Conservation (phyloP, 2,888 invertebrate species). For the Lasioglossum vierecki region DNA sequence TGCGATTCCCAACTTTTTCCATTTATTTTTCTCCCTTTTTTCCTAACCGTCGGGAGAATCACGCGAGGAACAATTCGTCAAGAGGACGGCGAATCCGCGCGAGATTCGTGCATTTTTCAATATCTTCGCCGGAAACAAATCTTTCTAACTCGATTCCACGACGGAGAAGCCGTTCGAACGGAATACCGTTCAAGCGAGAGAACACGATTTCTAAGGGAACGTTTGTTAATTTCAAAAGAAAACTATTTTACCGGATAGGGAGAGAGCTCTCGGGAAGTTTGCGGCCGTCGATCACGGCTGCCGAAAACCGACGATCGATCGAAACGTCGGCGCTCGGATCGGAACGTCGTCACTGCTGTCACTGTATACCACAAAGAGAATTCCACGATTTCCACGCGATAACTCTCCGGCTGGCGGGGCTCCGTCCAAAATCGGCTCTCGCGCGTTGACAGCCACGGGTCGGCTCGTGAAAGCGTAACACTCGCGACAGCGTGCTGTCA, state of each 20-base stretch:
- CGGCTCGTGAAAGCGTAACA: conserved; percentile 45
- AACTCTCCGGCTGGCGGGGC: neutral
- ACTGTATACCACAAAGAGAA: conserved; percentile 19
- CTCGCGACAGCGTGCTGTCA: conserved; percentile 35
- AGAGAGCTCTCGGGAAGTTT: neutral
- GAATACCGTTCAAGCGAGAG: neutral
- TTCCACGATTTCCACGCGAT: conserved; percentile 11
- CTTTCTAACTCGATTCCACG: neutral
- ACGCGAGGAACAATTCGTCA: conserved; percentile 2
- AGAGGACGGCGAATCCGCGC: neutral
- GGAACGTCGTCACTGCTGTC: conserved; percentile 25
- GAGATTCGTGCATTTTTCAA: neutral
- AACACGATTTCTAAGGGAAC: neutral
- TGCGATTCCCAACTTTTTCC: conserved; percentile 30
- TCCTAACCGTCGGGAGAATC: neutral
- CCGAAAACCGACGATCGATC: conserved; percentile 26
- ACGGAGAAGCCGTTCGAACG: neutral
- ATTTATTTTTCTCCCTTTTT: neutral
- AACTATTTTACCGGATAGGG: neutral
- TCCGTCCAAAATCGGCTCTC: conserved; percentile 42
- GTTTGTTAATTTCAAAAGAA: neutral
- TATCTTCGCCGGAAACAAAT: neutral
- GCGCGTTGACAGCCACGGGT: neutral
- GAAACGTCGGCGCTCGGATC: neutral
- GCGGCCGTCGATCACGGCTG: neutral